Conservation (phyloP, 1,140 invertebrate species). For the Reticulitermes speratus region DNA sequence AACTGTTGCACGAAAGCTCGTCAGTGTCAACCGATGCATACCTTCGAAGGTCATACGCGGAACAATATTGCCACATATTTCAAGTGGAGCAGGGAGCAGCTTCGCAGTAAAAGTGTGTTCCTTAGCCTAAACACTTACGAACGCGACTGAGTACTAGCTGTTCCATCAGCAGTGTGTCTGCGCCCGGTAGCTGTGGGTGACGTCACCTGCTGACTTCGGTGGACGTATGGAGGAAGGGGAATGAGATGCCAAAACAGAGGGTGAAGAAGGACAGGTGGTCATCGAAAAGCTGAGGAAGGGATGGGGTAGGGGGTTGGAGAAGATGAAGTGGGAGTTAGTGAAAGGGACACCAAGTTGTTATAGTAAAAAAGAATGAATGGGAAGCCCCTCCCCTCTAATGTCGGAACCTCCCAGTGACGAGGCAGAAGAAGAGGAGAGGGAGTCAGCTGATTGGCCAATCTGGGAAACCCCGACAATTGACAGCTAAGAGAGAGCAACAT, state of each 20-base stretch:
- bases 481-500: not conserved
- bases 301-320: not conserved
- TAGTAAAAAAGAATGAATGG: not conserved
- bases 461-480: too few relatives aligned
- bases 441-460: too few relatives aligned
- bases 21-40: not conserved
- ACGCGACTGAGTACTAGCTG: not conserved
- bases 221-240: not conserved
- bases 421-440: not conserved
- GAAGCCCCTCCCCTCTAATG: not conserved
- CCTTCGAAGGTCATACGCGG: not conserved
- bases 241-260: not conserved
- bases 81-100: too few relatives aligned
- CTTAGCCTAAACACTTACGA: too few relatives aligned
- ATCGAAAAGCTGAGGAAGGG: not conserved
- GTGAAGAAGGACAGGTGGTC: not conserved
- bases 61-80: not conserved
- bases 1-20: not conserved
- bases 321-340: not conserved
- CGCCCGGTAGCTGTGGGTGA: not conserved
- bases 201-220: not conserved
- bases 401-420: not conserved
- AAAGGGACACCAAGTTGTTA: not conserved
- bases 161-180: not conserved
- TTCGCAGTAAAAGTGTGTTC: not conserved